Base-by-base conservation (phyloP, 2,888 invertebrate genomes). In the Heteropelma amictum region DNA sequence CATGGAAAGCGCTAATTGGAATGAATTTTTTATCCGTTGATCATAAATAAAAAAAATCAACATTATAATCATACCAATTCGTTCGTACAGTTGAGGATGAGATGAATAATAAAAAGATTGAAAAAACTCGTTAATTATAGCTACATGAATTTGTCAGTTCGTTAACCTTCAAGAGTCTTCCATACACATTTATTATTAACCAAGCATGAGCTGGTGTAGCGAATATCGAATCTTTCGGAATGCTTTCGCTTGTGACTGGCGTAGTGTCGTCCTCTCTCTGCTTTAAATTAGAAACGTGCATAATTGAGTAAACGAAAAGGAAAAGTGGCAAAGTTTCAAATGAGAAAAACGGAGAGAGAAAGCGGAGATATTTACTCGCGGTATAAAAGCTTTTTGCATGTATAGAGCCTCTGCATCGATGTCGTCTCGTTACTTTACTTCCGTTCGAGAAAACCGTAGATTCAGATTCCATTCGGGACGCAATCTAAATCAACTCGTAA, bases 321-420 rank as follows among this genome's bases (percentile, higher is more conserved):
- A 8, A 42, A 72, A 72, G 71, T 72, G 64, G 58, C 64, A 64
- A 72, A 72, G 64, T 72, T 72, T 64, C 17, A 8, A 63, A 69
- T 10, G 42, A 54, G 26, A 45, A 30, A 33, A n/a, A 47, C 26
- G 12, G 10, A 28, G 35, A 35, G 12, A 21, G 30, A 21, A n/a
- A 35, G 33, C 10, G 33, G 53, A 19, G 7, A 35, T 33, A 53
- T 8, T 1, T 23, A 28, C 12, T 51, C 51, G 63, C 5, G 45
- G 7, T 23, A 30, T 51, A 21, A 61, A 54, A 47, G 54, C 54
- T 54, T 70, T 64, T 63, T 10, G 47, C 33, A 47, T 35, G n/a
- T n/a, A n/a, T 49, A 63, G 38, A 21, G 14, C 45, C 38, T 30
- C 28, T 28, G 61, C 53, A 69, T 69, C 53, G 53, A 69, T 69